Base-by-base conservation (phyloP, 1,140 invertebrate species). In the Globodera ellingtonae region DNA sequence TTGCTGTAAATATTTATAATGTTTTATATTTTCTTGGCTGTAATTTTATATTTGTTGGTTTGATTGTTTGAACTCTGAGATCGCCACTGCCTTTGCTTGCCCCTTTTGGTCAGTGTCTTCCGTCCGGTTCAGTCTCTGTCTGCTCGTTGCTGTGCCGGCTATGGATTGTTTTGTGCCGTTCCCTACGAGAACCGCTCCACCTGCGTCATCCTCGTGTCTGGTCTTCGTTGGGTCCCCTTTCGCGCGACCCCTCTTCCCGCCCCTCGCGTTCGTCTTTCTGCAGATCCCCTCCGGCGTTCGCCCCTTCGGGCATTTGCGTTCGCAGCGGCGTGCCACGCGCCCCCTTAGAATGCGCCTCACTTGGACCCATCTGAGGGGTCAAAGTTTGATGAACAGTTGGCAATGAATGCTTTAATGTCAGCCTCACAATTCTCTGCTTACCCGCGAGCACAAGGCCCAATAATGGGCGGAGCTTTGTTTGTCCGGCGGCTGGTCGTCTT, bases 271-370 rank as follows among this genome's bases (percentile, higher is more conserved):
- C 24, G 13, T 35, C 8, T 5, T 21, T 35, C 67, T 35, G 67
- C 67, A 70, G 7, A 70, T 70, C 24, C 67, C 67, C 24, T 6
- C 18, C 35, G 67, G 35, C 67, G 10, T 46, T 46, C 52, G 24
- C 44, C 67, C 74, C 47, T 81, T 79, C 35, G 87, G 87, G 79
- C 87, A 88, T 56, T 81, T 81, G 74, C 72, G 81, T 56, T 89
- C 87, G 65, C 87, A 88, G 72, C 87, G 84, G 75, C 86, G 86
- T 46, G 85, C 82, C 59, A 89, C 81, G 21, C 82, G 74, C 44
- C 89, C 88, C 44, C 80, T 82, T 62, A 89, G 77, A 15, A 89
- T 83, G 79, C 85, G 76, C 24, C 86, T 76, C 13, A 88, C 87
- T 81, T 88, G 87, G 6, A 88, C 86, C 76, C 86, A 82, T 24